phyloP scores from a whole-genome alignment of 2,888 invertebrate species.

The Tanytarsus gracilentus region DNA sequence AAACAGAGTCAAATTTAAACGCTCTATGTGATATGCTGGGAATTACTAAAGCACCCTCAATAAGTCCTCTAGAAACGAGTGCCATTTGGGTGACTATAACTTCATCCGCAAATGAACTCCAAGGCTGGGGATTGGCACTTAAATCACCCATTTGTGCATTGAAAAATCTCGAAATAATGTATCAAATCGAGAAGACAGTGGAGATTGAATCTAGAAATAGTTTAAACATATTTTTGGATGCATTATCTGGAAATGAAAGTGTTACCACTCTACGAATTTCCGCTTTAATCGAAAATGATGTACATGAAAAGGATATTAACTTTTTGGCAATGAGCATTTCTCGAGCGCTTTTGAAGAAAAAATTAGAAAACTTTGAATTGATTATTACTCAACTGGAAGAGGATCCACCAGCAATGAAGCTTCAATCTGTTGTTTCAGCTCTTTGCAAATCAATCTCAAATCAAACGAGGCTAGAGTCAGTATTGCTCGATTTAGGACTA shows the following conservation, averaged over 20 bases:
- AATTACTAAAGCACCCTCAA: conserved; percentile 43
- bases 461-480: conserved; percentile 42
- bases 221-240: conserved; percentile 46
- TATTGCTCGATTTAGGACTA: conserved; percentile 48
- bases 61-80: conserved; percentile 38
- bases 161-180: conserved; percentile 46
- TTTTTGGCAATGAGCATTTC: conserved; percentile 45
- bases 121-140: conserved; percentile 47
- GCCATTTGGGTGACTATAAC: conserved; percentile 41
- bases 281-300: conserved; percentile 47
- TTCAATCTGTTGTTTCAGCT: conserved; percentile 48
- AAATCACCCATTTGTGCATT: conserved; percentile 44
- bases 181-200: conserved; percentile 45
- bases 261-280: conserved; percentile 47
- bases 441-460: conserved; percentile 40
- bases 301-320: conserved; percentile 45
- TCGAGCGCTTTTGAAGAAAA: conserved; percentile 44
- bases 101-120: conserved; percentile 44
- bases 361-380: conserved; percentile 47
- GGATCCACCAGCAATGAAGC: conserved; percentile 44
- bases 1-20: conserved; percentile 46
- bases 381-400: conserved; percentile 49
- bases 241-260: conserved; percentile 46
- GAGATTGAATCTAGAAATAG: conserved; percentile 36
- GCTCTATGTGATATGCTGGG: conserved; percentile 47